Evolutionary conservation across 2,797 vertebrate genomes (phyloP), one percentile per base, ranked within the genome.

Genomic region (Pseudochaenichthys georgianus): DNA sequence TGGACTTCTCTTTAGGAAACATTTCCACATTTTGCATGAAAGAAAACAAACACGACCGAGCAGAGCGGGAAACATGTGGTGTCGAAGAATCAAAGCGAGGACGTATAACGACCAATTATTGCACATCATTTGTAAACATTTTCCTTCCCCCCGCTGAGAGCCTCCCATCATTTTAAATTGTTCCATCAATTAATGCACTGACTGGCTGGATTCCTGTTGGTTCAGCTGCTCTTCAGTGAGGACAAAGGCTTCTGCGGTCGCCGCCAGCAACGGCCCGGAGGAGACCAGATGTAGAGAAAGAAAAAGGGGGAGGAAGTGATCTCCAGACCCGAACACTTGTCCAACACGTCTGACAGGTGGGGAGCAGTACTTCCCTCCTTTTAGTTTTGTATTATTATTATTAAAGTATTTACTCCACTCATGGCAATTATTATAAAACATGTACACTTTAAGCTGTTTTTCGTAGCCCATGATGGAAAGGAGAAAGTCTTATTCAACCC

Each of bases 171-270:
- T 88, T 90, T 88, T 63, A 88, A 92, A 93, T 86, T 77, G 86
- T 91, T 91, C 86, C 83, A 89, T 89, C 81, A 89, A 92, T 93
- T 86, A 92, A 94, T 91, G 80, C 87, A 88, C 81, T 74, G 85
- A 88, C 81, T 74, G 57, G 67, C 34, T 9, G 87, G 77, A 88
- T 93, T 93, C 82, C 89, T 93, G 93, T 95, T 94, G 91, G 83
- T 93, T 94, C 92, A 95, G 94, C 93, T 95, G 94, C 89, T 89
- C 77, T 64, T 71, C 77, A 51, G 77, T 50, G 73, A 89, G 84
- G 85, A 92, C 80, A 84, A 84, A 92, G 87, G 76, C 68, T 78
- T 81, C 79, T 87, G 86, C 68, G 70, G 78, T 90, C 55, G 64
- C 76, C 64, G 66, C 85, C 82, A 86, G 77, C 84, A 81, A 74